phyloP scores from a whole-genome alignment of 2,113 vertebrate genomes.

The Perca flavescens region DNA sequence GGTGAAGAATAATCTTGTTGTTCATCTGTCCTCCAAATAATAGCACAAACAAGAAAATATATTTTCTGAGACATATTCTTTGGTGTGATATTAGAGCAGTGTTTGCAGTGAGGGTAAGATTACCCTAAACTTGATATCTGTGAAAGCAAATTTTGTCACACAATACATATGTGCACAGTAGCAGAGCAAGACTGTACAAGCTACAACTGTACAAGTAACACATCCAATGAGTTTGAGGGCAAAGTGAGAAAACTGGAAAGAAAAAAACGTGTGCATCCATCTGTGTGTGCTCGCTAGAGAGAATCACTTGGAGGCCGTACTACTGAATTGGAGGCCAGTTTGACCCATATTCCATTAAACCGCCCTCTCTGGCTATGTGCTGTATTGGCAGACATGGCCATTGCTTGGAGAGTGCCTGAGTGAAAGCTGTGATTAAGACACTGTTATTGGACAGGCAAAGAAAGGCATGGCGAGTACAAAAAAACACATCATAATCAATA shows the following conservation, averaged over 20 bases:
- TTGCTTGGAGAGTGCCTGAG: slow-evolving; percentile 8
- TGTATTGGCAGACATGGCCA: slow-evolving; percentile 34
- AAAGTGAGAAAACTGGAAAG: slow-evolving; percentile 45
- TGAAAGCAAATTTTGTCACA: slow-evolving; percentile 17
- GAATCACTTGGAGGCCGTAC: slow-evolving; percentile 35
- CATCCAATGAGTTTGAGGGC: slow-evolving; percentile 28
- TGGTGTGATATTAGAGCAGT: slow-evolving; percentile 35
- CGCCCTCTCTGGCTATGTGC: slow-evolving; percentile 36
- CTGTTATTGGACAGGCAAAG: slow-evolving; percentile 1
- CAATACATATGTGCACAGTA: slow-evolving; percentile 38
- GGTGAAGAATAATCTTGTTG: background rate
- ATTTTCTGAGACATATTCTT: slow-evolving; percentile 24
- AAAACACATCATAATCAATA: slow-evolving; percentile 46
- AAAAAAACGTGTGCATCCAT: slow-evolving; percentile 47
- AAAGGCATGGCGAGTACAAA: slow-evolving; percentile 14
- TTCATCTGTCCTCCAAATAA: slow-evolving; percentile 24
- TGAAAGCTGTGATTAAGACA: slow-evolving; percentile 55
- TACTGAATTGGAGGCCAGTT: slow-evolving; percentile 34
- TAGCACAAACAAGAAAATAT: background rate
- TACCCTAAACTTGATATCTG: slow-evolving; percentile 31
- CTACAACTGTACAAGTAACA: slow-evolving; percentile 1
- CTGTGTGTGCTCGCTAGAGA: slow-evolving; percentile 36
- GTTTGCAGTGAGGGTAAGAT: background rate
- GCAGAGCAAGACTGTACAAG: slow-evolving; percentile 9
- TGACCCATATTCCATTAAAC: slow-evolving; percentile 61